These are phyloP conservation scores for Marisa cornuarietis DNA, from an alignment of 1,140 invertebrate species.

Conservation along the genomic window DNA sequence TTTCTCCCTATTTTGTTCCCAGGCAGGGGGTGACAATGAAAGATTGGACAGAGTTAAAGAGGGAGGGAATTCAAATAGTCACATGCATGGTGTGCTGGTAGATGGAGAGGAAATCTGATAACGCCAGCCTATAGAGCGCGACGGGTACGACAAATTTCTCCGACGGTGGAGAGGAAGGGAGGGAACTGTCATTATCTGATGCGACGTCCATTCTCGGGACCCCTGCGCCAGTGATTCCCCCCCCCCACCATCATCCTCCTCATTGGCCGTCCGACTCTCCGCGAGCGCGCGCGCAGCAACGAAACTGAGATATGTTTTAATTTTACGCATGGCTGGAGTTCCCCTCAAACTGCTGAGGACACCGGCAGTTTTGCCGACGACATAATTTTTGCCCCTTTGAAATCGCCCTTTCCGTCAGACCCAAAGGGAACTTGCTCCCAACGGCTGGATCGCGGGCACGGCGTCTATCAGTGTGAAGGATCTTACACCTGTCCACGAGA, in stretches of 20 bases:
- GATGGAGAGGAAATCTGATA: too few relatives aligned
- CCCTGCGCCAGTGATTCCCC: neutral
- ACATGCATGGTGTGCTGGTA: too few relatives aligned
- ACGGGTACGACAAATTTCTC: too few relatives aligned
- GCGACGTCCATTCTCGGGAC: constrained; percentile 10
- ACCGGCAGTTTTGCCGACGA: neutral
- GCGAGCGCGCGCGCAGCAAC: neutral
- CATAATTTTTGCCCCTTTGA: constrained; percentile 11
- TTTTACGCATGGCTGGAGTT: constrained; percentile 21
- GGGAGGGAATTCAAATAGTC: too few relatives aligned
- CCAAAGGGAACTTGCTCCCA: too few relatives aligned
- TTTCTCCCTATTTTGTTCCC: too few relatives aligned
- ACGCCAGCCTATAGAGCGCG: too few relatives aligned
- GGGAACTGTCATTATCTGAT: constrained; percentile 19
- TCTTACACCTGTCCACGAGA: too few relatives aligned
- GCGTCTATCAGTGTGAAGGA: too few relatives aligned
- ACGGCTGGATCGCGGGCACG: too few relatives aligned
- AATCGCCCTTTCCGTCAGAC: neutral
- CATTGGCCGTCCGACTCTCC: neutral
- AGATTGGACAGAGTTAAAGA: too few relatives aligned
- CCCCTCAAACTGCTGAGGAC: neutral
- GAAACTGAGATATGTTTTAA: constrained; percentile 23
- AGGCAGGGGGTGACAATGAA: too few relatives aligned
- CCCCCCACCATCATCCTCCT: neutral
- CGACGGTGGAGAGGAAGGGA: neutral